Conservation (phyloP, 2,113 vertebrate genomes). For the Scartelaos histophorus region DNA sequence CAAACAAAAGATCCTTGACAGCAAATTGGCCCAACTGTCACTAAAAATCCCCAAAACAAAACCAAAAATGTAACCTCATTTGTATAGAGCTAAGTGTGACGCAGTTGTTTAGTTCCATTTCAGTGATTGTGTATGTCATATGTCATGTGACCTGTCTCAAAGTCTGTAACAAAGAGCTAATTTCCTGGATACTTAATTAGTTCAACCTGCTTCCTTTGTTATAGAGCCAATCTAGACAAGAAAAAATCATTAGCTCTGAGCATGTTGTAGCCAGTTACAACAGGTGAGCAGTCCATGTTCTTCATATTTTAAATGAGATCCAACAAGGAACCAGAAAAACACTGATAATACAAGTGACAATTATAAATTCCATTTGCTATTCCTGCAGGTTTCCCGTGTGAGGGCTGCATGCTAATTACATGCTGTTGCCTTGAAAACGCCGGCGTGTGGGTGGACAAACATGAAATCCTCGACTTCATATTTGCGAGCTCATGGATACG, state of each 20-base stretch:
- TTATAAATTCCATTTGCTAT: conserved; percentile 3
- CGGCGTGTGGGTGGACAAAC: conserved; percentile 6
- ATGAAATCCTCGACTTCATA: conserved; percentile 1
- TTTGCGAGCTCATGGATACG: conserved; percentile 2
- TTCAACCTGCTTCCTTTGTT: conserved; percentile 7
- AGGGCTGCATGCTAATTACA: conserved; percentile 9
- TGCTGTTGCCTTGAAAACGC: conserved; percentile 3
- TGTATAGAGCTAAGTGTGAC: not conserved
- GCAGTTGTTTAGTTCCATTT: not conserved
- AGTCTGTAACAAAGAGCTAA: not conserved
- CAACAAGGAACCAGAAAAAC: conserved; percentile 11
- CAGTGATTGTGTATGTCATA: not conserved
- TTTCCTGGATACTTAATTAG: conserved; percentile 10
- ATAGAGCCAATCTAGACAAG: conserved; percentile 9
- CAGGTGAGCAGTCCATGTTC: conserved; percentile 3
- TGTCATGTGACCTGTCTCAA: not conserved
- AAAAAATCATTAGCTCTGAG: not conserved
- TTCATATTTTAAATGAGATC: not conserved
- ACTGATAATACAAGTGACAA: not conserved
- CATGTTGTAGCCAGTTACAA: conserved; percentile 1
- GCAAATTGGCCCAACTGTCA: not conserved
- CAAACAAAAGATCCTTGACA: not conserved
- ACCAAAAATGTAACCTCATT: not conserved
- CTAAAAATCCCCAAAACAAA: not conserved
- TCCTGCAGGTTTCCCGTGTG: not conserved